These are phyloP conservation scores for Stramonita haemastoma DNA, from an alignment of 2,888 invertebrate species.

Conservation along the genomic window DNA sequence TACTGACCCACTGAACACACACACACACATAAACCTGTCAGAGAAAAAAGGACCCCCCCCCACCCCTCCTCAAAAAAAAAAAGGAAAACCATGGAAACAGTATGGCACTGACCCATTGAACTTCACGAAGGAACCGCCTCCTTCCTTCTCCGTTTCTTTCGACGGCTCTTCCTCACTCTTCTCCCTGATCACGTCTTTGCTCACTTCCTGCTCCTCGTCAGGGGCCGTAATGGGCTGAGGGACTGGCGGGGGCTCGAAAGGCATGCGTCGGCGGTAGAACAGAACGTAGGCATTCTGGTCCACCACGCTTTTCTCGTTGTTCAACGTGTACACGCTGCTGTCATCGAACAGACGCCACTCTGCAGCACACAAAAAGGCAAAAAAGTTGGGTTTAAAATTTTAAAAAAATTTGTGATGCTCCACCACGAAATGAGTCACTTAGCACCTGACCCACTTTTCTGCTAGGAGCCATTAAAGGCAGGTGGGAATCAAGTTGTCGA, in stretches of 20 bases:
- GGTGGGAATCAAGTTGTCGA: too few relatives aligned
- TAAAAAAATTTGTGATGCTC: too few relatives aligned
- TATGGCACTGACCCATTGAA: background rate
- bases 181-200: background rate
- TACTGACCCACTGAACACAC: background rate
- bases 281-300: constrained; percentile 79
- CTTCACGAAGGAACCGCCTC: background rate
- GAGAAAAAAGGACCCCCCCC: too few relatives aligned
- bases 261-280: constrained; percentile 76
- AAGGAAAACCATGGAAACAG: background rate
- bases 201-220: background rate
- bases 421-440: too few relatives aligned
- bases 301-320: constrained; percentile 68
- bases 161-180: constrained; percentile 6
- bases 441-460: too few relatives aligned
- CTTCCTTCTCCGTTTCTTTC: background rate
- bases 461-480: too few relatives aligned
- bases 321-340: constrained; percentile 62
- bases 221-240: constrained; percentile 33
- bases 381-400: background rate
- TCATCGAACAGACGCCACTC: constrained; percentile 74
- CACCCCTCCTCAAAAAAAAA: background rate
- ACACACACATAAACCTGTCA: too few relatives aligned
- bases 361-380: constrained; percentile 41
- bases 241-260: background rate